phyloP scores from a whole-genome alignment of 2,113 vertebrate genomes.

The Natator depressus region DNA sequence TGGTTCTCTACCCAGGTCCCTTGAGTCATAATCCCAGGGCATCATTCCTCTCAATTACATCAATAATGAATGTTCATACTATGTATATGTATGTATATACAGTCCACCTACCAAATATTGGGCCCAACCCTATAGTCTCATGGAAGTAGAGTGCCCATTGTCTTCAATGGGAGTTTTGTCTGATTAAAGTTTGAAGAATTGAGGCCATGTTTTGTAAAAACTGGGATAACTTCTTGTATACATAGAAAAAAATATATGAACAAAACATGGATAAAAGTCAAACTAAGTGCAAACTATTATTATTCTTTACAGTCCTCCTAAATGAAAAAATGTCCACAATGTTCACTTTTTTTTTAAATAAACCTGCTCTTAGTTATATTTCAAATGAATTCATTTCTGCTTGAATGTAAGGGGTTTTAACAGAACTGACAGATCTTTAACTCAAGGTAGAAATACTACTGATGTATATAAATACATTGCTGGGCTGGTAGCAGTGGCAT shows the following conservation, averaged over 20 bases:
- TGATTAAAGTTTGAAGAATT: neutral
- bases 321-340: neutral
- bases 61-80: neutral
- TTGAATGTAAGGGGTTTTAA: neutral
- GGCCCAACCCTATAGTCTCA: neutral
- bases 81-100: neutral
- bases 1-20: no score
- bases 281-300: neutral
- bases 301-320: neutral
- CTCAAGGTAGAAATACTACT: neutral
- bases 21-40: no score
- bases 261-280: neutral
- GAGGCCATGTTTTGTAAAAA: no score
- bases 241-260: neutral
- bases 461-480: rapidly evolving
- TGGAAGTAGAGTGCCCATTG: neutral
- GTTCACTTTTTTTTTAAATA: rapidly evolving
- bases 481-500: neutral
- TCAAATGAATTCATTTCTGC: neutral
- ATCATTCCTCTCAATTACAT: neutral
- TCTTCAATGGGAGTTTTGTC: neutral
- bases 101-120: neutral
- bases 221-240: neutral
- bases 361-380: neutral
- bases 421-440: neutral